Base-by-base conservation (phyloP, 2,888 invertebrate species). In the Drosophila siamana region DNA sequence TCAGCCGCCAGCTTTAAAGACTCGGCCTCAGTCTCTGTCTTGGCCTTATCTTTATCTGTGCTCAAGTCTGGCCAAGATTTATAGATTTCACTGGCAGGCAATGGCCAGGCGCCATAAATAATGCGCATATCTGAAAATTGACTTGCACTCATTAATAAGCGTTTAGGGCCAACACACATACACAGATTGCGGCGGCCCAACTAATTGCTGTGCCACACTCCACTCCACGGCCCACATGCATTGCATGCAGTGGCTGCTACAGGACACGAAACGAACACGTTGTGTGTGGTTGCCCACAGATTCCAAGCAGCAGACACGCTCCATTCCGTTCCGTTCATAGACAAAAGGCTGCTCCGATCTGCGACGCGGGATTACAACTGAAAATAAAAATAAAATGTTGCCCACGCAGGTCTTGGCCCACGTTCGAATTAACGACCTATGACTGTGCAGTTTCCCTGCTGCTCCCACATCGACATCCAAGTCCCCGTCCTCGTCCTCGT, bases 111-210 rank as follows among this genome's bases (percentile, higher is more conserved):
- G 69, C 46, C 64, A 61, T 77, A 74, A 74, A 69, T 77, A 64
- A 54, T 60, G 63, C 30, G 51, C 62, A n/a, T 69, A 80, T 76
- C 80, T 59, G 40, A 28, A 69, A 73, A 69, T 71, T 69, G 76
- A 52, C 68, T 76, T 5, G 46, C 22, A 24, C 82, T 81, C 82
- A 87, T 83, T 83, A 87, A 85, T 83, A 83, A 81, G 56, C 85
- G 82, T 83, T 83, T 83, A 87, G 73, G 60, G 81, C 56, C 81
- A 64, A 56, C 54, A 33, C 33, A 69, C 43, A 56, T 51, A 33
- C 33, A 69, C 43, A 61, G 65, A 70, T 50, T 57, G 67, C 63
- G 6, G 41, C 30, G 60, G 63, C 61, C 65, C 63, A 70, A 67
- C 78, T 83, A 83, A 87, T 83, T 83, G 85, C 61, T 15, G 46